Evolutionary conservation across 2,113 vertebrate species (phyloP).

Genomic region (Sterna hirundo): DNA sequence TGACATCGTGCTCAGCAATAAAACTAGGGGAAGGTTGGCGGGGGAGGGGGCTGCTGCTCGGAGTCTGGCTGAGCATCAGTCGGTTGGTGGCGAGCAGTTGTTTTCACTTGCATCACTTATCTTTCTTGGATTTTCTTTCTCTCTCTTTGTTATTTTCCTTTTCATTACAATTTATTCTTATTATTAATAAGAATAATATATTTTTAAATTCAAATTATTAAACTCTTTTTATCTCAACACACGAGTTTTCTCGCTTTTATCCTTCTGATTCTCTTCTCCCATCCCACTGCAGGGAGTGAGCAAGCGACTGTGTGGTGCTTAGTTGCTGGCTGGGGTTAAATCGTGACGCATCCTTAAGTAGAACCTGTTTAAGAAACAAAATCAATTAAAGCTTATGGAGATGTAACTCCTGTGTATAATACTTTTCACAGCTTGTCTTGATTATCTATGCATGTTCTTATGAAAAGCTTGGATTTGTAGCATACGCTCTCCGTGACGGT

Average conservation of each 20-base stretch:
- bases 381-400: not conserved
- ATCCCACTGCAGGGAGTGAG: not conserved
- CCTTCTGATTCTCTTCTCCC: not conserved
- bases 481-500: not conserved
- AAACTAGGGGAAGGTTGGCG: not conserved
- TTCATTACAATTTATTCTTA: not conserved
- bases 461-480: not conserved
- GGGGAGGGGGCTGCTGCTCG: rapidly evolving
- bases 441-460: not conserved
- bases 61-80: not conserved
- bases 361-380: not conserved
- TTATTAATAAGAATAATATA: not conserved
- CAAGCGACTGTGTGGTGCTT: not conserved
- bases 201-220: not conserved
- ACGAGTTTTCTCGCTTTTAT: not conserved
- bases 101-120: not conserved
- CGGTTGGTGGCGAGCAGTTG: not conserved
- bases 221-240: not conserved
- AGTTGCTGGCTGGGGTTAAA: not conserved
- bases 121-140: not conserved
- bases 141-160: not conserved
- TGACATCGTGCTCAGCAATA: rapidly evolving
- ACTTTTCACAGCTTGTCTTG: not conserved
- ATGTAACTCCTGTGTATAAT: rapidly evolving
- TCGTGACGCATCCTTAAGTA: not conserved